Evolutionary conservation across 2,113 vertebrate species (phyloP).

Genomic region (Tenebrosternarchus preto): DNA sequence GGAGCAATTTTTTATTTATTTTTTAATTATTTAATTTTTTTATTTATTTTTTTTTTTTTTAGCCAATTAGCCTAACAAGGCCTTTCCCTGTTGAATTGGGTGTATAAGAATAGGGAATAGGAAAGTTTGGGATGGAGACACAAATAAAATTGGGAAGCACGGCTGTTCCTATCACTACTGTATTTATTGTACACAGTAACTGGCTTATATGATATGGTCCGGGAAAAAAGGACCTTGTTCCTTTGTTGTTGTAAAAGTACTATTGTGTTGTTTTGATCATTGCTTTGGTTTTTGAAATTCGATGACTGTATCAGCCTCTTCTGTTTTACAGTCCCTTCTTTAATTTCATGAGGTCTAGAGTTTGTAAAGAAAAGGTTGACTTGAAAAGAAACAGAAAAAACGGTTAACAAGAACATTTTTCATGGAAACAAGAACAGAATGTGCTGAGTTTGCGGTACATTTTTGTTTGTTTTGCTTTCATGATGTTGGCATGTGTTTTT

Average conservation of each 20-base stretch:
- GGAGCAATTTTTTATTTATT: neutral
- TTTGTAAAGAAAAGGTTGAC: conserved; percentile 12
- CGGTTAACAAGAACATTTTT: conserved; percentile 19
- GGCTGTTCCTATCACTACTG: too few species aligned
- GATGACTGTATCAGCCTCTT: conserved; percentile 33
- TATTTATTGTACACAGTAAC: conserved; percentile 7
- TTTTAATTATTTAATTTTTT: too few species aligned
- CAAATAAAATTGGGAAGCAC: too few species aligned
- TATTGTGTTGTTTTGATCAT: conserved; percentile 28
- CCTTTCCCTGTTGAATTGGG: neutral
- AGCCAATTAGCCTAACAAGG: neutral
- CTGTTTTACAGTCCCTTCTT: conserved; percentile 9
- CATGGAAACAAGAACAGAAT: neutral
- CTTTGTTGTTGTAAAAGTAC: conserved; percentile 39
- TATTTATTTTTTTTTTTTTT: neutral
- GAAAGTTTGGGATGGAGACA: too few species aligned
- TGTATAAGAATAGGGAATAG: neutral
- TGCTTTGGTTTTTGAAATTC: conserved; percentile 10
- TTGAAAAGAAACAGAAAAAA: conserved; percentile 14
- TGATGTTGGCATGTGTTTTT: conserved; percentile 35
- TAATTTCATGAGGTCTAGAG: conserved; percentile 32
- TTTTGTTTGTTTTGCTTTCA: conserved; percentile 17
- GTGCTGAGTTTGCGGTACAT: neutral
- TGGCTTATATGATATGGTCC: conserved; percentile 15
- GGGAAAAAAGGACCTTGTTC: neutral